Evolutionary conservation across 2,797 vertebrate species (phyloP).

Genomic region (Coregonus sp.): DNA sequence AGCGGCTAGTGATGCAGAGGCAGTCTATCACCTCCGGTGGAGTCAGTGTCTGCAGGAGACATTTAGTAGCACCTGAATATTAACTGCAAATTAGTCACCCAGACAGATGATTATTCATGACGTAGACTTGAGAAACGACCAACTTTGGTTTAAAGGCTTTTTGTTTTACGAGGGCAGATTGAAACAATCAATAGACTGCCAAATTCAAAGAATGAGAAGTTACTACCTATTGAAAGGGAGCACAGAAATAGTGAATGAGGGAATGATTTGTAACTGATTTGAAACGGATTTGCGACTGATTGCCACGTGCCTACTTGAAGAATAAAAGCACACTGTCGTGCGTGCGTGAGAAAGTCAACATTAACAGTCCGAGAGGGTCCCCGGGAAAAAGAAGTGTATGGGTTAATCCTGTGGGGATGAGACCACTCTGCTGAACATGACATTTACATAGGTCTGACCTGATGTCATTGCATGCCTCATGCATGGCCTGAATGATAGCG

Average conservation of each 20-base stretch:
- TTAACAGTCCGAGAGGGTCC: neutral
- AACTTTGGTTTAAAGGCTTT: conserved; percentile 14
- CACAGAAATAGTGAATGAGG: neutral
- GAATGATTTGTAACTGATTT: neutral
- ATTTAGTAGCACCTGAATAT: conserved; percentile 50
- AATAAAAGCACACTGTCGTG: neutral
- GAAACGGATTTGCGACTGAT: neutral
- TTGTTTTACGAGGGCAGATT: neutral
- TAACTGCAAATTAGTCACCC: conserved; percentile 58
- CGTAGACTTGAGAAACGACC: conserved; percentile 24
- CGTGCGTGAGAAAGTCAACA: neutral
- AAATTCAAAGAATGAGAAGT: neutral
- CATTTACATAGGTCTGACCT: conserved; percentile 30
- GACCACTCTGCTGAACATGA: conserved; percentile 25
- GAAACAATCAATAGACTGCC: neutral
- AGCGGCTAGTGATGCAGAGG: neutral
- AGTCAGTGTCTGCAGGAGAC: neutral
- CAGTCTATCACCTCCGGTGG: neutral
- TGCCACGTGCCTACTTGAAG: neutral
- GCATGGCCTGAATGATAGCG: too few relatives aligned
- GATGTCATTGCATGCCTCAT: too few relatives aligned
- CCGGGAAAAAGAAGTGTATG: conserved; percentile 17
- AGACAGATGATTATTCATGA: conserved; percentile 42
- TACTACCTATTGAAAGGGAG: neutral
- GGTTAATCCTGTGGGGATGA: conserved; percentile 24